A percentile compares a stretch with the other conserved stretches of the same genome.
phyloP scores from a whole-genome alignment of 2,797 vertebrate genomes.

The Meda fulgida region DNA sequence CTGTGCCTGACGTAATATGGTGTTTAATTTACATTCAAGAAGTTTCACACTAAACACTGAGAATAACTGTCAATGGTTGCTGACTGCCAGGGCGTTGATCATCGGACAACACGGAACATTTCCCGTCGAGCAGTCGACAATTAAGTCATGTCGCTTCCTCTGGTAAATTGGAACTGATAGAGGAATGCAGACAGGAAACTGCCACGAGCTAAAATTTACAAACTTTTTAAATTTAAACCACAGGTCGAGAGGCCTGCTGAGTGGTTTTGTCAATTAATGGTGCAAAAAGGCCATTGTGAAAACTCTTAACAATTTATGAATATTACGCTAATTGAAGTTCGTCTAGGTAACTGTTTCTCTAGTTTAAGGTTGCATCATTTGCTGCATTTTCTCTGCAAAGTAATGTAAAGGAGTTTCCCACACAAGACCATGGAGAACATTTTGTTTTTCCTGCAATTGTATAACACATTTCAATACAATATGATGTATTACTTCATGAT shows the following conservation, averaged over 20 bases:
- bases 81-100: neutral
- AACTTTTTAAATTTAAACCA: constrained; percentile 20
- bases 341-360: neutral
- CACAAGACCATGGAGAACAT: neutral
- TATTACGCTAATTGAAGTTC: constrained; percentile 25
- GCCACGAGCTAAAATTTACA: neutral
- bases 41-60: neutral
- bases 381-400: neutral
- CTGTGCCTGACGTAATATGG: neutral
- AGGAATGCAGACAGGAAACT: neutral
- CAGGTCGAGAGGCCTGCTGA: neutral
- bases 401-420: neutral
- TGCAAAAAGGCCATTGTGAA: constrained; percentile 2
- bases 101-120: neutral
- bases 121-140: neutral
- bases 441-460: neutral
- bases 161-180: neutral
- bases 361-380: constrained; percentile 8
- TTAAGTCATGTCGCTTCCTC: neutral
- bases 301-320: constrained; percentile 5
- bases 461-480: neutral
- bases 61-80: constrained; percentile 23
- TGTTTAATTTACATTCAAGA: constrained; percentile 25
- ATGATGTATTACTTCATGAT: neutral
- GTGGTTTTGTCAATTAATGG: constrained; percentile 17